phyloP scores from a whole-genome alignment of 2,888 invertebrate species.

The Cylindroiulus punctatus region DNA sequence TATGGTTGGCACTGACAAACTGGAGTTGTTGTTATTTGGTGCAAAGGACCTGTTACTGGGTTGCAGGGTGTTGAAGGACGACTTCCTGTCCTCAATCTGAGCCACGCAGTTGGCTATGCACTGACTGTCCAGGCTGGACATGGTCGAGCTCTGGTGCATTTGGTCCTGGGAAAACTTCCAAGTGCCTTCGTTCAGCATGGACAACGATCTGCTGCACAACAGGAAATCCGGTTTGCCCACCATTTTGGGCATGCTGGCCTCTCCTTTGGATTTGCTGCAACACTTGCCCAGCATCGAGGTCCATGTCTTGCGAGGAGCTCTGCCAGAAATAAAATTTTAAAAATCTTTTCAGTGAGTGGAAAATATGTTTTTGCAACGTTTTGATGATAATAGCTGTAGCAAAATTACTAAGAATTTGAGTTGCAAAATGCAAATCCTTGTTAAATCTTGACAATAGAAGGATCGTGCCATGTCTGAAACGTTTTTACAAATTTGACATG shows the following conservation, averaged over 20 bases:
- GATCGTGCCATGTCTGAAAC: no score
- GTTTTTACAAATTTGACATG: no score
- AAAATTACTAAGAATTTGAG: no score
- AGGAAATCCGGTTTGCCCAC: constrained; percentile 43
- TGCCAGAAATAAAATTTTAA: neutral
- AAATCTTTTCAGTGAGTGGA: no score
- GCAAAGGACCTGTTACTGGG: neutral
- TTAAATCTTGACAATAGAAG: no score
- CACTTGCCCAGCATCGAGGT: neutral
- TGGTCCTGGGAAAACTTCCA: constrained; percentile 44
- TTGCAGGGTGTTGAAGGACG: neutral
- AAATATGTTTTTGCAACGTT: no score
- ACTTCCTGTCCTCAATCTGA: no score
- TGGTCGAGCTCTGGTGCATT: neutral
- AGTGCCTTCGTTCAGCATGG: constrained; percentile 39
- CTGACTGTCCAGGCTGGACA: no score
- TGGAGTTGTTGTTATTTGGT: neutral
- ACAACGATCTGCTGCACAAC: neutral
- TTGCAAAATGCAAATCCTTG: no score
- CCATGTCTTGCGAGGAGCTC: neutral
- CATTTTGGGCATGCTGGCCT: neutral
- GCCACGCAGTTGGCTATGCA: no score
- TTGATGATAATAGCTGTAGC: no score
- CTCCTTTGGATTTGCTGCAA: neutral
- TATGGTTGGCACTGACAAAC: neutral